Evolutionary conservation across 2,888 invertebrate genomes (phyloP), one percentile per base, ranked within the genome.

Genomic region (Agrotis ipsilon): DNA sequence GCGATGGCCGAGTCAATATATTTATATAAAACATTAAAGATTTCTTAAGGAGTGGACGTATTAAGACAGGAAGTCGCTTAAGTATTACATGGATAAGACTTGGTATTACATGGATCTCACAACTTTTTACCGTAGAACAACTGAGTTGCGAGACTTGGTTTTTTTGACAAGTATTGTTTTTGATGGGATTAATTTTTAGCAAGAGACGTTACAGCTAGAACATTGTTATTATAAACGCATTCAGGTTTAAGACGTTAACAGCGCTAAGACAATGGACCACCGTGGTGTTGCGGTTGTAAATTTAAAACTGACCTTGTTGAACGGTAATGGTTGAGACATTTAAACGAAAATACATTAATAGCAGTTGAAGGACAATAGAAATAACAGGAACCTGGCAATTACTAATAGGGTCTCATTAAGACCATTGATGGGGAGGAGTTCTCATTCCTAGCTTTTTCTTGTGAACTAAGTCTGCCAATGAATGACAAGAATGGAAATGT

Each of bases 291-390:
- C 27, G 19, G 48, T 64, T 54, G 64, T 75, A 57, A 70, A 58
- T 55, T 73, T 24, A 5, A 74, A 75, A 64, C 21, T 0, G 45
- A 78, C 63, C 59, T 80, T 68, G 60, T 55, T 54, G n/a, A 55
- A 52, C 39, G 55, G 27, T 43, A 68, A 71, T 52, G 67, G 70
- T 61, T 46, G 59, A 62, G 61, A 52, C 11, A 55, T 55, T 80
- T 70, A 24, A 49, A 45, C 49, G 58, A 57, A 49, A 68, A 61
- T 46, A 24, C 49, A 69, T 39, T 57, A 69, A 58, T 61, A 45
- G 39, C 14, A 46, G 61, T 69, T 61, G 27, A 69, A 64, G 49
- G 49, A 69, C 61, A 64, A 69, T 54, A 62, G 14, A 46, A 57
- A 61, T 64, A 64, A 48, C 63, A 69, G 69, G 48, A 69, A 80